Conservation (phyloP, 2,797 vertebrate genomes). For the Luscinia megarhynchos region DNA sequence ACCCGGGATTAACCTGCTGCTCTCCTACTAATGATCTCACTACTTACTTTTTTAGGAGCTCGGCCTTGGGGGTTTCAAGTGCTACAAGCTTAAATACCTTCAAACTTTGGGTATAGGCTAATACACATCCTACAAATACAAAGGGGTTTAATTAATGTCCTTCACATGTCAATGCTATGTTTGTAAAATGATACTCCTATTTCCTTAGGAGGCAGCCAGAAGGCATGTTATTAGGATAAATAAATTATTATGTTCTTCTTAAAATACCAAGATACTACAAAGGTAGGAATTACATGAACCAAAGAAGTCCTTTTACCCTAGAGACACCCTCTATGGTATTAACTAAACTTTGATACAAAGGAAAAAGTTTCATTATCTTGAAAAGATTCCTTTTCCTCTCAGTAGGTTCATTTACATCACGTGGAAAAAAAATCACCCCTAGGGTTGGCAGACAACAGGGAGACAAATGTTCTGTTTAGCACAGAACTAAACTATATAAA, state of each 20-base stretch:
- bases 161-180: background rate
- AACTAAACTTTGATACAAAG: background rate
- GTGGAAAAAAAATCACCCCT: background rate
- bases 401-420: background rate
- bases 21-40: background rate
- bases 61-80: background rate
- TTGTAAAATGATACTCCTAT: background rate
- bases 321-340: background rate
- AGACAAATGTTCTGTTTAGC: background rate
- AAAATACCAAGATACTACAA: background rate
- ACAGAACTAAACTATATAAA: background rate
- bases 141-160: background rate
- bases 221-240: background rate
- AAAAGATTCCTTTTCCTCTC: background rate
- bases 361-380: background rate
- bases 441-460: background rate
- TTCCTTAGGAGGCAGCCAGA: background rate
- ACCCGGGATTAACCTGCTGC: background rate
- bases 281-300: accelerated
- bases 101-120: background rate
- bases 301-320: background rate
- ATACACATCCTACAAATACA: background rate
- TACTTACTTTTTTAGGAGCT: background rate
- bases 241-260: background rate
- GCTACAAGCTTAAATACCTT: background rate